Conservation (phyloP, 1,140 invertebrate genomes). For the Drosophila rufa region DNA sequence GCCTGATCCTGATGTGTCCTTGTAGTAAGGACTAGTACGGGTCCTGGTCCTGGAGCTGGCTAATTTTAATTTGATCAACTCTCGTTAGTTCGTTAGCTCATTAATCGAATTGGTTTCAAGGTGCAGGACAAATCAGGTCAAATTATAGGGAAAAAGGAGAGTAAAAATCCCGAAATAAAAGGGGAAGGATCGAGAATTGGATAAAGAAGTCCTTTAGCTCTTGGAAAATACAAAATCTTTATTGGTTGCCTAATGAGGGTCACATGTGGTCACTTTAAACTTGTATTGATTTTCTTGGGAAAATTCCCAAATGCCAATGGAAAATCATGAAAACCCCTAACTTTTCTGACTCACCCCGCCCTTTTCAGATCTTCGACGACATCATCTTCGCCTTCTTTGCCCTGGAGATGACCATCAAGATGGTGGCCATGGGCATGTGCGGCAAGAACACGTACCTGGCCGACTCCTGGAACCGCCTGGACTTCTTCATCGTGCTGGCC, state of each 20-base stretch:
- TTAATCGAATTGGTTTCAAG: conserved; percentile 31
- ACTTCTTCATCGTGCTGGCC: conserved; percentile 98
- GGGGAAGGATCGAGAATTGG: background rate
- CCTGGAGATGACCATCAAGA: conserved; percentile 98
- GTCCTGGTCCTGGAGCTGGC: background rate
- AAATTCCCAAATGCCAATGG: background rate
- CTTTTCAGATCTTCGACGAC: conserved; percentile 95
- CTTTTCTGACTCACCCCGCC: background rate
- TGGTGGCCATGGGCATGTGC: conserved; percentile 99
- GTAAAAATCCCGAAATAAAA: background rate
- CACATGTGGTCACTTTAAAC: background rate
- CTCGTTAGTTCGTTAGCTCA: conserved; percentile 42
- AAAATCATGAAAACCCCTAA: background rate
- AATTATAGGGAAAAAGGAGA: background rate
- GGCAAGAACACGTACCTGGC: conserved; percentile 97
- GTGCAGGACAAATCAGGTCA: conserved; percentile 9
- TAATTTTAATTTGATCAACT: conserved; percentile 54
- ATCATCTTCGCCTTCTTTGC: conserved; percentile 99
- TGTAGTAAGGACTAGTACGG: background rate
- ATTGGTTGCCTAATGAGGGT: background rate
- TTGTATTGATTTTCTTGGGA: background rate
- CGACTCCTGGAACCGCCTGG: conserved; percentile 99
- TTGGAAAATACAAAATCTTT: too few relatives aligned
- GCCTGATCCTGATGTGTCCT: conserved; percentile 27
- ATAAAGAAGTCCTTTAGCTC: too few relatives aligned